phyloP scores from a whole-genome alignment of 2,888 invertebrate species.

The Lomographa bimaculata region DNA sequence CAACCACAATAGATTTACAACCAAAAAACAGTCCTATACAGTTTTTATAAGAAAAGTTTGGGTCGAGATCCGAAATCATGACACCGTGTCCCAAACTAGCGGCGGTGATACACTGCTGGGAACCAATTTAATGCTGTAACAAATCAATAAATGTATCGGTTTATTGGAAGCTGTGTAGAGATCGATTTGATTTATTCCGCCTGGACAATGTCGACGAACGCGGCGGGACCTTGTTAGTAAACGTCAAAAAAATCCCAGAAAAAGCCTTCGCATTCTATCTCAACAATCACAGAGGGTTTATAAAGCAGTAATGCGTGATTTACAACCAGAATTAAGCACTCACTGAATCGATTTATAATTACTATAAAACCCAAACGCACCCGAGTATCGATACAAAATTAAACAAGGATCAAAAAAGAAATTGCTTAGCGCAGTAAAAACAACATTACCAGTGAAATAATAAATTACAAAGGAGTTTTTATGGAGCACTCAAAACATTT shows the following conservation, averaged over 20 bases:
- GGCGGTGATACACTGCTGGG: conserved; percentile 72
- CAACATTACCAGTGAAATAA: conserved; percentile 45
- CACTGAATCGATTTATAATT: conserved; percentile 23
- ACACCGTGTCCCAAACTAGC: conserved; percentile 58
- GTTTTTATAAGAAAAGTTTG: conserved; percentile 49
- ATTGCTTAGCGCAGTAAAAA: conserved; percentile 39
- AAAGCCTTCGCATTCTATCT: conserved; percentile 39
- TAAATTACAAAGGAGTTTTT: conserved; percentile 55
- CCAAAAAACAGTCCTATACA: conserved; percentile 47
- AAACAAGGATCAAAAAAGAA: conserved; percentile 19
- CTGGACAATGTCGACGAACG: conserved; percentile 67
- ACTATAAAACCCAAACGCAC: conserved; percentile 19
- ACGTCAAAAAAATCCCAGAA: conserved; percentile 67
- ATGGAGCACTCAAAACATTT: conserved; percentile 55
- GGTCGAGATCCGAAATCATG: conserved; percentile 51
- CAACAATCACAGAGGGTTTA: conserved; percentile 7
- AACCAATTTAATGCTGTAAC: conserved; percentile 82
- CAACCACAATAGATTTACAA: conserved; percentile 47
- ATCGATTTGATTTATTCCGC: conserved; percentile 80
- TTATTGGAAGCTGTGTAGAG: conserved; percentile 81
- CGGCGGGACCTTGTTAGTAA: conserved; percentile 78
- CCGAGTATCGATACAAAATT: conserved; percentile 17
- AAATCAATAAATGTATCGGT: conserved; percentile 83
- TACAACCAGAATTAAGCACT: conserved; percentile 21
- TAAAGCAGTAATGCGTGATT: conserved; percentile 18